Evolutionary conservation across 2,888 invertebrate species (phyloP).

Genomic region (Cylindroiulus punctatus): DNA sequence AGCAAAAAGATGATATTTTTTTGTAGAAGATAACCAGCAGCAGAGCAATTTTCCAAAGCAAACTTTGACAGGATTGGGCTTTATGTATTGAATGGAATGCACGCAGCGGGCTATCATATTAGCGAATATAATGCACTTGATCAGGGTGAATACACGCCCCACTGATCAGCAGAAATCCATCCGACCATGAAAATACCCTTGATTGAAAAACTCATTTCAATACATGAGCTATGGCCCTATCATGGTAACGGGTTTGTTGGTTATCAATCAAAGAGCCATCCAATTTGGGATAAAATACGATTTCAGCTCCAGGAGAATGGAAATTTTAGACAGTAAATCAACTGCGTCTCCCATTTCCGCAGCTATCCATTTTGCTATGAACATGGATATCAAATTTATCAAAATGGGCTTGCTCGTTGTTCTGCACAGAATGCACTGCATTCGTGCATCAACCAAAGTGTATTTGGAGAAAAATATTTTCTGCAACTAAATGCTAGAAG

Average conservation of each 20-base stretch:
- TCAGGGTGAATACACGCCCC: slow-evolving; percentile 19
- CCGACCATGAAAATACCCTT: slow-evolving; percentile 15
- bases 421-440: neutral
- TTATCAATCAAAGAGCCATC: slow-evolving; percentile 7
- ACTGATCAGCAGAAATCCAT: neutral
- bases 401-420: neutral
- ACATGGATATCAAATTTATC: neutral
- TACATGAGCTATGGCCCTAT: slow-evolving; percentile 11
- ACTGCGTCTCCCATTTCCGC: neutral
- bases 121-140: neutral
- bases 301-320: neutral
- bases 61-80: neutral
- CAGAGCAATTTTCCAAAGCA: slow-evolving; percentile 16
- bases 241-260: neutral
- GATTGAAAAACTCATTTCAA: slow-evolving; percentile 26
- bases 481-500: too few relatives aligned
- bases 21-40: neutral
- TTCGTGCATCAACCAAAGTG: neutral
- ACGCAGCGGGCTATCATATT: slow-evolving; percentile 4
- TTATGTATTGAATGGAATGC: neutral
- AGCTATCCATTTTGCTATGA: neutral
- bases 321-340: slow-evolving; percentile 11
- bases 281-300: slow-evolving; percentile 26
- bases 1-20: slow-evolving; percentile 3
- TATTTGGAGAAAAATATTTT: neutral